Evolutionary conservation across 2,797 vertebrate species (phyloP).

Genomic region (Hoplostethus mediterraneus): DNA sequence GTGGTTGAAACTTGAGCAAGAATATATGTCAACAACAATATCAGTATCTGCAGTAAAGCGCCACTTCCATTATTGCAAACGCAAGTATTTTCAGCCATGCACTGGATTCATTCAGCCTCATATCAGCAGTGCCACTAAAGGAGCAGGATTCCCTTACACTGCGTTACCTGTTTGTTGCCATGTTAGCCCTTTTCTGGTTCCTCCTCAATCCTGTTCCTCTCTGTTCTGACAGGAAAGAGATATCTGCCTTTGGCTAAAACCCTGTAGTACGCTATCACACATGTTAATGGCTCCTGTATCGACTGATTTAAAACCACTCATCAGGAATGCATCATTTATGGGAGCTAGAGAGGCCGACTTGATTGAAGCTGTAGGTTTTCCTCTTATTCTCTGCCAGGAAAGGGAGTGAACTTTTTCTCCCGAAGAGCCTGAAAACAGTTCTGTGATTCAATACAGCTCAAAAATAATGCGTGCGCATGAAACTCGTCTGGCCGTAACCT

Average conservation of each 20-base stretch:
- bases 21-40: too few relatives aligned
- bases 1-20: too few relatives aligned
- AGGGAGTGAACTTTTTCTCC: neutral
- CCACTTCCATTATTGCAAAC: too few relatives aligned
- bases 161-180: too few relatives aligned
- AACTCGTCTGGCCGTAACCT: neutral
- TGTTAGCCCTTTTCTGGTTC: too few relatives aligned
- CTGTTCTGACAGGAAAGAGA: too few relatives aligned
- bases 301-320: neutral
- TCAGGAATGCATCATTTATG: constrained; percentile 1
- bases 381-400: neutral
- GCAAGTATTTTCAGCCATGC: too few relatives aligned
- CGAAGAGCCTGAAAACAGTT: neutral
- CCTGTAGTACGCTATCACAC: neutral
- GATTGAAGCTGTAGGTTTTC: neutral
- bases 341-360: constrained; percentile 1
- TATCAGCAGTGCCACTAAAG: too few relatives aligned
- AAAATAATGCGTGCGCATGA: neutral
- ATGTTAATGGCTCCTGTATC: neutral
- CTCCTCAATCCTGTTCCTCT: too few relatives aligned
- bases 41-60: too few relatives aligned
- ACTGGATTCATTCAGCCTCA: too few relatives aligned
- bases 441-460: constrained; percentile 1
- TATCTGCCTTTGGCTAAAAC: neutral
- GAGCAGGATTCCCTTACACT: too few relatives aligned